Percentiles rank a stretch among this genome's conserved stretches.
Evolutionary conservation across 35 echinoderm and acorn worm genomes (phyloP).

Genomic region (Anneissia japonica): DNA sequence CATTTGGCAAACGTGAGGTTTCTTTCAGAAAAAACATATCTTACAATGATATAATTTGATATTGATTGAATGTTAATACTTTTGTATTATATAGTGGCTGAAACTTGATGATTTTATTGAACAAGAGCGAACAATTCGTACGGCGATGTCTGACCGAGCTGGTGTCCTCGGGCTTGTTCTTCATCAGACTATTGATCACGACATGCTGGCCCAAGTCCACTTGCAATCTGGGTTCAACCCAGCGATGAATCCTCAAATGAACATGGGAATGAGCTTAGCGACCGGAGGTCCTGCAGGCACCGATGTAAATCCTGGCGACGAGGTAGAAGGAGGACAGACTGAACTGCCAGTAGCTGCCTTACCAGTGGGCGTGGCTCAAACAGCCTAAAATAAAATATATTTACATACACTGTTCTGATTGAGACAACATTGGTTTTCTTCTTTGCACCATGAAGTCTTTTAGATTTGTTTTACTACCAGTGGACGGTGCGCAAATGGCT

Average conservation of each 20-base stretch:
- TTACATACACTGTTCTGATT: no score
- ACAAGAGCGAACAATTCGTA: constrained; percentile 77
- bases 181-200: constrained; percentile 87
- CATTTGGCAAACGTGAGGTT: no score
- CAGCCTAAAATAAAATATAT: no score
- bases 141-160: constrained; percentile 74
- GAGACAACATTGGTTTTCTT: no score
- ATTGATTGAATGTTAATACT: no score
- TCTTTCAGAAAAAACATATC: no score
- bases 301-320: background rate
- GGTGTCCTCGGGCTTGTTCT: constrained; percentile 86
- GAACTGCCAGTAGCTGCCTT: background rate
- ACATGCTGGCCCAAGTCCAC: constrained; percentile 34
- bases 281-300: background rate
- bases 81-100: no score
- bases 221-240: background rate
- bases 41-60: no score
- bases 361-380: background rate
- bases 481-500: no score
- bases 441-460: no score
- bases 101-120: constrained; percentile 89
- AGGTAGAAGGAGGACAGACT: no score
- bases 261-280: background rate
- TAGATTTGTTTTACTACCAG: no score
- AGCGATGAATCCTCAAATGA: background rate